phyloP scores from a whole-genome alignment of 2,888 invertebrate genomes.

The Nemapogon koenigi region DNA sequence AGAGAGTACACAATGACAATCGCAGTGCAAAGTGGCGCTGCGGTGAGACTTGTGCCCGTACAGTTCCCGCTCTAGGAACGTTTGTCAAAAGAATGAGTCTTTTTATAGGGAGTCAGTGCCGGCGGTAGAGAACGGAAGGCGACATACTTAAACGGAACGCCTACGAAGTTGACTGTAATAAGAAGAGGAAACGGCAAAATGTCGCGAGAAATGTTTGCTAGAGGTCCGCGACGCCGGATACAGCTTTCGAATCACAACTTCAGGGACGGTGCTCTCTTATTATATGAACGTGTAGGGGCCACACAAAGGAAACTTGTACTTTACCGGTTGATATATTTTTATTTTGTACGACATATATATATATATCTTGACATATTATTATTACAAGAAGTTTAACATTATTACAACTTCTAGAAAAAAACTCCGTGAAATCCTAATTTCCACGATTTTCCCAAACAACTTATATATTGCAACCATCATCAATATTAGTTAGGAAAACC shows the following conservation, averaged over 20 bases:
- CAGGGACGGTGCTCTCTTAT: no score
- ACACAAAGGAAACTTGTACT: no score
- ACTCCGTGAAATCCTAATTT: no score
- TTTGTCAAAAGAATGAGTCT: conserved; percentile 42
- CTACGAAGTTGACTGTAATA: conserved; percentile 24
- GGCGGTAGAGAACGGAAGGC: conserved; percentile 18
- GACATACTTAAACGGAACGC: conserved; percentile 25
- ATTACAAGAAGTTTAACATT: no score
- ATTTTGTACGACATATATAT: no score
- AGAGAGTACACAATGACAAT: conserved; percentile 1
- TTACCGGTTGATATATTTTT: no score
- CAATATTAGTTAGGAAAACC: conserved; percentile 8
- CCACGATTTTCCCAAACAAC: no score
- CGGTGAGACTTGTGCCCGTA: neutral
- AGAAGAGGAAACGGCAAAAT: conserved; percentile 21
- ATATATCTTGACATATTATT: no score
- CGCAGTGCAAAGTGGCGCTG: neutral
- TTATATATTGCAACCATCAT: conserved; percentile 6
- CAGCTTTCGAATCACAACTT: conserved; percentile 6
- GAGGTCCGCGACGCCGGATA: conserved; percentile 5
- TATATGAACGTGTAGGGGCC: no score
- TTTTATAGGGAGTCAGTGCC: conserved; percentile 11
- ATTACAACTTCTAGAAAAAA: no score
- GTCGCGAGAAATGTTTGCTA: conserved; percentile 12
- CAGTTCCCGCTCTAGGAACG: conserved; percentile 25